Evolutionary conservation across 2,797 vertebrate genomes (phyloP).

Genomic region (Intellagama lesueurii): DNA sequence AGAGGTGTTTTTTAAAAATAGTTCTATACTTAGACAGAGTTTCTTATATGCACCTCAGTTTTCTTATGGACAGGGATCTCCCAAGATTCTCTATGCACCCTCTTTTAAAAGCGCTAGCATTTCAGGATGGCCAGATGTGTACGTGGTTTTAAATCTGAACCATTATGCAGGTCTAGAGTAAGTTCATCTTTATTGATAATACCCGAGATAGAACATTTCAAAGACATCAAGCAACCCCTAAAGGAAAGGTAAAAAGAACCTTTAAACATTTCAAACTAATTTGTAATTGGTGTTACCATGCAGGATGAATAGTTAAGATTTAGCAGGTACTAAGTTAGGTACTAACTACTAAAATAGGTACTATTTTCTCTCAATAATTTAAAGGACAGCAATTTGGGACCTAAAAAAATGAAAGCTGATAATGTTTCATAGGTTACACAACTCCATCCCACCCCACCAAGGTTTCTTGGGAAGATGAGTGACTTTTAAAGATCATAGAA

Average conservation of each 20-base stretch:
- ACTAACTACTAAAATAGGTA: not conserved
- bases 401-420: not conserved
- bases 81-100: not conserved
- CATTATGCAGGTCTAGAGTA: not conserved
- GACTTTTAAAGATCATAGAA: no score
- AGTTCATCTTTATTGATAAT: not conserved
- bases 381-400: not conserved
- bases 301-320: not conserved
- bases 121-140: not conserved
- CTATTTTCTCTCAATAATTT: not conserved
- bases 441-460: not conserved
- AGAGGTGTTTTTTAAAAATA: not conserved
- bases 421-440: not conserved
- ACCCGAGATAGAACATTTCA: not conserved
- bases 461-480: not conserved
- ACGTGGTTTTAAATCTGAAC: not conserved
- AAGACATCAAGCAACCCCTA: not conserved
- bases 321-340: not conserved
- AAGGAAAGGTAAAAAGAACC: not conserved
- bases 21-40: not conserved
- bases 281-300: not conserved
- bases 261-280: not conserved
- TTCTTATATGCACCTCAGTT: not conserved
- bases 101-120: not conserved
- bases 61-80: not conserved